Evolutionary conservation across 2,888 invertebrate species (phyloP), one percentile per base, ranked within the genome.

Genomic region (Dryococelus australis): DNA sequence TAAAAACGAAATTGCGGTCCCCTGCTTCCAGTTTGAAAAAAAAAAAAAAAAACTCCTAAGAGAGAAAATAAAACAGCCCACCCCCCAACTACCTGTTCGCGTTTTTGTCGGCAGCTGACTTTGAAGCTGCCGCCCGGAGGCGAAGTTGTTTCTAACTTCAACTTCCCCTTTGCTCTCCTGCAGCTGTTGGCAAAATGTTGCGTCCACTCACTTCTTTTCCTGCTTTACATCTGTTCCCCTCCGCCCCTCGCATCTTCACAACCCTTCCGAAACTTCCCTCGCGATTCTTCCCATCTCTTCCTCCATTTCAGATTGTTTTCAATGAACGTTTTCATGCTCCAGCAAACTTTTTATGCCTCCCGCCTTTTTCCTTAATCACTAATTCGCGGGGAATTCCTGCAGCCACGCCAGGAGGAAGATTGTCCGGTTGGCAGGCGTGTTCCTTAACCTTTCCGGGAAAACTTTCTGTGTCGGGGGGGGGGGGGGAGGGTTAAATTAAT

Each of bases 171-270:
- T 16, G 24, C n/a, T n/a, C 24, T 20, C 16, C 65, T 6, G 65
- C n/a, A n/a, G n/a, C 65, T 65, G n/a, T 8, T 20, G 65, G n/a
- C 20, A n/a, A 65, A 65, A 65, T n/a, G 20, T 20, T 65, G 4
- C 65, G 65, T 65, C n/a, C 65, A 65, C 65, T 20, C n/a, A 24
- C 16, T 24, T 16, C n/a, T 65, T 65, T 51, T n/a, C 65, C n/a
- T 65, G 65, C 65, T 65, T n/a, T 20, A 65, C 65, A 65, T 65
- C 65, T 65, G 65, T 65, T 65, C n/a, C 65, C n/a, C n/a, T 65
- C n/a, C 16, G 6, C 65, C 16, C 65, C 35, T 35, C 35, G 35
- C 4, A 35, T 35, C 65, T 65, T 20, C 1, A 8, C n/a, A 20
- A 8, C n/a, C 24, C 65, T 65, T 65, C 65, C 16, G 24, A 65